Evolutionary conservation across 2,888 invertebrate species (phyloP), one percentile per base, ranked within the genome.

Genomic region (Tortrix viridana): DNA sequence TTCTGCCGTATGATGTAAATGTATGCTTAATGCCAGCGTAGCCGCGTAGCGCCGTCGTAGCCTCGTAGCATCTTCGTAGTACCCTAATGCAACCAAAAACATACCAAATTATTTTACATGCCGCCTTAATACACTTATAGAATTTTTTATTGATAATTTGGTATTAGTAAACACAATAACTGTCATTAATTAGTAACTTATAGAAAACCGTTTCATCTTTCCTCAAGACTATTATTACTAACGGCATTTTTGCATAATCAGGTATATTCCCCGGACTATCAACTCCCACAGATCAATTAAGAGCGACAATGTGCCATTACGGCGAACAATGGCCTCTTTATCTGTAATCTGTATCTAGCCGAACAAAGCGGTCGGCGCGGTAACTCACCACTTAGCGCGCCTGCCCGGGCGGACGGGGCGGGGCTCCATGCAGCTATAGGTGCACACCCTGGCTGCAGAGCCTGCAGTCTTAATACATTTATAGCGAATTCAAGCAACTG

Each of bases 311-410:
- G 53, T 50, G 37, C 53, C 47, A 60, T 53, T 47, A 60, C 32
- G 60, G n/a, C 20, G 43, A 54, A 60, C 60, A 60, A 60, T 60
- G 60, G 60, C 37, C 38, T 60, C 38, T 60, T 60, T 60, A 60
- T 60, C 60, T 53, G 48, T 54, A 48, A 60, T 60, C 52, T 37
- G 37, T 37, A 20, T 37, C 50, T 37, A 50, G 49, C 37, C n/a
- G 50, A 16, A 32, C 32, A 19, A 18, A 32, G 49, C 49, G 49
- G 22, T 56, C 46, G 44, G 32, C 32, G 12, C 32, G 26, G 44
- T 26, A 26, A 38, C 20, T 26, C 26, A 26, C 43, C 55, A 46
- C 23, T 44, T n/a, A 55, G 26, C 26, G 4, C 26, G 4, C 55
- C 44, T n/a, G 41, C 22, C 16, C 22, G 18, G 14, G 12, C 7